Base-by-base conservation (phyloP, 2,888 invertebrate species). In the Athalia rosae region DNA sequence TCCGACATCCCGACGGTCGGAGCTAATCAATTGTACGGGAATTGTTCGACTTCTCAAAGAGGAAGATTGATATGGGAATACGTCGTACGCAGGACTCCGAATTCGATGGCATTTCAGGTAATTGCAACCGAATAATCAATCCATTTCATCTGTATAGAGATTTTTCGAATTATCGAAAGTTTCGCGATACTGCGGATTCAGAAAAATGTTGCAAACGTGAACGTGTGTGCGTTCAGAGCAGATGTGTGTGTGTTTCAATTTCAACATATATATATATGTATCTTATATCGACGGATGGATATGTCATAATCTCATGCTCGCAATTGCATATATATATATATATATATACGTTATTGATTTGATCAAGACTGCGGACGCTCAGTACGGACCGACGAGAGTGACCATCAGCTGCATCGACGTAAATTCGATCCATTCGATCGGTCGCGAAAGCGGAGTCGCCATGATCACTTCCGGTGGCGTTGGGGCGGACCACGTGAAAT, bases 31-130 rank as follows among this genome's bases (percentile, higher is more conserved):
- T 76, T 76, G 3, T 78, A 76, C 71, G 81, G 80, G 6, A 80
- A 83, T 15, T 85, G 85, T 48, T 74, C 66, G 41, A 58, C 77
- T 8, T 59, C 45, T 63, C 73, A 76, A 45, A 81, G 81, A 58
- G 81, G 82, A 41, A 79, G 82, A 66, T 79, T 86, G 69, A 80
- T 85, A 76, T 85, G 85, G 85, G 81, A 84, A 47, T 85, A 85
- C 79, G 78, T 82, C 50, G 83, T 85, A n/a, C 81, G 83, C 50
- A 79, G 85, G 77, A 78, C 84, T 48, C 74, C 74, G 0, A 59
- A n/a, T 41, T 13, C 9, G 50, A 48, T 74, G 8, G 9, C 62
- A 13, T 48, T 47, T 74, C 74, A 59, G 74, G 74, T 71, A 58
- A 56, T 43, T 71, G 71, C 64, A 28, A 28, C 28, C 11, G 45